A percentile compares a stretch with the other conserved stretches of the same genome.
Evolutionary conservation across 1,140 invertebrate genomes (phyloP).

Genomic region (Drosophila truncata): DNA sequence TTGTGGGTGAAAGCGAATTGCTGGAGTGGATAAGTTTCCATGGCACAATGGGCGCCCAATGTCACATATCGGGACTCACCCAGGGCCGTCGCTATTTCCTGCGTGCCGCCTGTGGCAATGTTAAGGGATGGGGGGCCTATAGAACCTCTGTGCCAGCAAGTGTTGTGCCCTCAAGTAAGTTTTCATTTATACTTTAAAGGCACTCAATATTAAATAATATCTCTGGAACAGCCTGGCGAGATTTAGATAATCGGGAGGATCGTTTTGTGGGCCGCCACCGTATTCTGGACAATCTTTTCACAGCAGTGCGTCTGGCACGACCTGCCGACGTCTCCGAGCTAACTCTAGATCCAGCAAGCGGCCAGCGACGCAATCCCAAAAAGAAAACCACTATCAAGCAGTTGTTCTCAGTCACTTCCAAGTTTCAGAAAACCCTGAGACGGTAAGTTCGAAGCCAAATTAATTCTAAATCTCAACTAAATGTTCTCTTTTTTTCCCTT

Average conservation of each 20-base stretch:
- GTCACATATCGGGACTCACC: slow-evolving; percentile 90
- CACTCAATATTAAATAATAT: background rate
- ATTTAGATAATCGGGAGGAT: slow-evolving; percentile 89
- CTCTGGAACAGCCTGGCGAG: slow-evolving; percentile 89
- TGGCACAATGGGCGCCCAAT: slow-evolving; percentile 87
- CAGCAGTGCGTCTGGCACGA: slow-evolving; percentile 88
- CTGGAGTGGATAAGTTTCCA: slow-evolving; percentile 88
- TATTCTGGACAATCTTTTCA: slow-evolving; percentile 91
- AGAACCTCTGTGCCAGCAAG: slow-evolving; percentile 91
- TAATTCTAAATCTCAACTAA: background rate
- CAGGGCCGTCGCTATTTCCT: slow-evolving; percentile 95
- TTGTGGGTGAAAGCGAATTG: slow-evolving; percentile 92
- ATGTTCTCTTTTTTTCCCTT: background rate
- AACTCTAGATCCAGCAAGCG: slow-evolving; percentile 87
- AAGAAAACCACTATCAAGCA: slow-evolving; percentile 97
- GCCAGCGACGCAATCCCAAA: slow-evolving; percentile 89
- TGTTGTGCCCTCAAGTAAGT: slow-evolving; percentile 95
- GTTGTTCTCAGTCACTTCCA: slow-evolving; percentile 96
- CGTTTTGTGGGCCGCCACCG: slow-evolving; percentile 89
- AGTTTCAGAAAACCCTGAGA: slow-evolving; percentile 97
- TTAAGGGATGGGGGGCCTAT: slow-evolving; percentile 95
- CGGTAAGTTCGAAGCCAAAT: slow-evolving; percentile 85
- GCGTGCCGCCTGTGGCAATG: slow-evolving; percentile 93
- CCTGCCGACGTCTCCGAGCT: slow-evolving; percentile 87
- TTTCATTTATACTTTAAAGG: background rate